Conservation (phyloP, 2,797 vertebrate species). For the Amblyraja radiata region DNA sequence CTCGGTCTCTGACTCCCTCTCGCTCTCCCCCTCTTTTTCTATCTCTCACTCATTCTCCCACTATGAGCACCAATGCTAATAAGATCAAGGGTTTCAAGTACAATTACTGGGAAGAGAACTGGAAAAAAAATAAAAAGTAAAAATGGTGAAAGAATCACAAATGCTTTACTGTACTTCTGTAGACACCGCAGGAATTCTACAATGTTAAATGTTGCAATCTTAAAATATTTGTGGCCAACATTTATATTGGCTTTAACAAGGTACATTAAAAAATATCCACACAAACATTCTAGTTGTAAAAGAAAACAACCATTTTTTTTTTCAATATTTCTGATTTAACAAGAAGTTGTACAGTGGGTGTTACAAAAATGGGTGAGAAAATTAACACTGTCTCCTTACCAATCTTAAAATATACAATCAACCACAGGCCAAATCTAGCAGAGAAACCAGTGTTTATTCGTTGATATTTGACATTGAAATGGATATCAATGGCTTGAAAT, state of each 20-base stretch:
- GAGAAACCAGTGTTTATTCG: slow-evolving; percentile 20
- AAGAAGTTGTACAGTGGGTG: neutral
- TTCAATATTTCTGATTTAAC: neutral
- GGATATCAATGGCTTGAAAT: slow-evolving; percentile 8
- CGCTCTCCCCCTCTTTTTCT: too few species aligned
- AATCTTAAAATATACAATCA: neutral
- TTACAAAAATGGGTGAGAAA: neutral
- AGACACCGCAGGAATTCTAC: neutral
- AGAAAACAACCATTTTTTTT: neutral
- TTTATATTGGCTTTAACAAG: too few species aligned
- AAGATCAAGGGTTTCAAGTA: neutral
- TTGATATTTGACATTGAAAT: neutral
- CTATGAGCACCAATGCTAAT: neutral
- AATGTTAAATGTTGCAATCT: neutral
- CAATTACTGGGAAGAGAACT: neutral
- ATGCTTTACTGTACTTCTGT: neutral
- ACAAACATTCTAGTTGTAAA: neutral
- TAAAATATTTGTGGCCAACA: neutral
- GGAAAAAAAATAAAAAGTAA: neutral
- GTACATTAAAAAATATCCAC: neutral
- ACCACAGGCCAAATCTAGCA: slow-evolving; percentile 11
- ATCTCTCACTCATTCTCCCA: too few species aligned
- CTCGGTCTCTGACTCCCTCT: too few species aligned
- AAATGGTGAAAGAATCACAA: neutral
- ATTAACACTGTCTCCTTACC: neutral